Evolutionary conservation across 1,140 invertebrate genomes (phyloP).

Genomic region (Thaumetopoea pityocampa): DNA sequence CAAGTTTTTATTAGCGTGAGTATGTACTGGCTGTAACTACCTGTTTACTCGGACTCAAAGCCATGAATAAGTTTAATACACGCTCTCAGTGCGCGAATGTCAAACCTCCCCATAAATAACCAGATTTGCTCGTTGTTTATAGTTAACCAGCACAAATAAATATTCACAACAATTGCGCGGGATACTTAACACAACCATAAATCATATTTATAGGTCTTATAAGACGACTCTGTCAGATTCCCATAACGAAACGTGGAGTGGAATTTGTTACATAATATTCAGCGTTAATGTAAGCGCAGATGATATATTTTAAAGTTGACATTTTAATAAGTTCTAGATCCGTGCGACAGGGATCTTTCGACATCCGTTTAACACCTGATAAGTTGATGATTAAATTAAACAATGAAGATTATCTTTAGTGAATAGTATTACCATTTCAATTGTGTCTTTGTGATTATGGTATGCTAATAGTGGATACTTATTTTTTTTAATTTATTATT

Average conservation of each 20-base stretch:
- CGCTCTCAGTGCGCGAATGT: slow-evolving; percentile 51
- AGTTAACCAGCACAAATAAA: slow-evolving; percentile 71
- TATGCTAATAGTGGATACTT: no score
- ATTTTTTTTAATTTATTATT: no score
- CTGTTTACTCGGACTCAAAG: no score
- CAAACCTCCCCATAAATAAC: slow-evolving; percentile 68
- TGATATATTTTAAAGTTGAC: slow-evolving; percentile 30
- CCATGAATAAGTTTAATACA: no score
- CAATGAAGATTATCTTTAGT: slow-evolving; percentile 26
- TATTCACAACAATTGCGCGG: slow-evolving; percentile 69
- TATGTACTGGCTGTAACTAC: no score
- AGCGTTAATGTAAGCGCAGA: slow-evolving; percentile 28
- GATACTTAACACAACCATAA: slow-evolving; percentile 70
- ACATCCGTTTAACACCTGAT: slow-evolving; percentile 30
- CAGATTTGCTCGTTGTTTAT: slow-evolving; percentile 72
- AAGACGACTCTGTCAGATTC: slow-evolving; percentile 70
- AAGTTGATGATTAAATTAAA: slow-evolving; percentile 41
- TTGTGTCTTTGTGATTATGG: slow-evolving; percentile 5
- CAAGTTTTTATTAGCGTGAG: no score
- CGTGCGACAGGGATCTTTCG: slow-evolving; percentile 23
- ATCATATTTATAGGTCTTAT: slow-evolving; percentile 72
- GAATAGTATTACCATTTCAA: slow-evolving; percentile 18
- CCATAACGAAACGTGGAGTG: slow-evolving; percentile 38
- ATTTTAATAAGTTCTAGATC: slow-evolving; percentile 22
- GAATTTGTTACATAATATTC: slow-evolving; percentile 27